Conservation (phyloP, 1,140 invertebrate species). For the Brachionus koreanus region DNA sequence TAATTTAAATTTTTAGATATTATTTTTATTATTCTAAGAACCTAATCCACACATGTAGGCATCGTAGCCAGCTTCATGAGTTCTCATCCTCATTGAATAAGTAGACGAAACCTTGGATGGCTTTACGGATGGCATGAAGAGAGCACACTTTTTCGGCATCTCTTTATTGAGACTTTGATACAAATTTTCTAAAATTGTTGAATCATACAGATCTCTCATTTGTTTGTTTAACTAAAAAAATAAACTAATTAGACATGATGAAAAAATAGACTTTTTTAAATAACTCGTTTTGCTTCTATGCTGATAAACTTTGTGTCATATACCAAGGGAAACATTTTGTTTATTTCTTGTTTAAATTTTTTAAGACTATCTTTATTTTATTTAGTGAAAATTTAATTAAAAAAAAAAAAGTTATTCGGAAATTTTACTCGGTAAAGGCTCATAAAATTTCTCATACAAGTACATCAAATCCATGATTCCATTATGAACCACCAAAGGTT, state of each 20-base stretch:
- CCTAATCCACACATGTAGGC: conserved; percentile 68
- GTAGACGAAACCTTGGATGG: conserved; percentile 45
- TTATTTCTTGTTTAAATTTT: conserved; percentile 66
- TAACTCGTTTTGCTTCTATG: conserved; percentile 55
- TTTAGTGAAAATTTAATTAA: background rate
- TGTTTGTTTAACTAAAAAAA: background rate
- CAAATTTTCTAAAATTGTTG: conserved; percentile 20
- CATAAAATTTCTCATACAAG: conserved; percentile 69
- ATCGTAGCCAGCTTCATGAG: conserved; percentile 73
- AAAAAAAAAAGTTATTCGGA: background rate
- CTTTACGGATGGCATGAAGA: conserved; percentile 46
- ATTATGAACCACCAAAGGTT: conserved; percentile 73
- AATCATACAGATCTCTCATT: conserved; percentile 28
- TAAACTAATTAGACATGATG: background rate
- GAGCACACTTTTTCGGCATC: background rate
- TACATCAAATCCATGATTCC: conserved; percentile 68
- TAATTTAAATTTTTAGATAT: conserved; percentile 29
- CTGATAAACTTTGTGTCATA: conserved; percentile 72
- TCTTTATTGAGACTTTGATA: background rate
- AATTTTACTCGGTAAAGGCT: conserved; percentile 64
- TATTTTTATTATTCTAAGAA: conserved; percentile 46
- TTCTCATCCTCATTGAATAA: conserved; percentile 51
- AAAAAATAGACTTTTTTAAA: background rate
- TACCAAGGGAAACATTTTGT: conserved; percentile 66
- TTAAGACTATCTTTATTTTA: conserved; percentile 61